phyloP scores from a whole-genome alignment of 2,113 vertebrate genomes.

The Trachemys scripta region DNA sequence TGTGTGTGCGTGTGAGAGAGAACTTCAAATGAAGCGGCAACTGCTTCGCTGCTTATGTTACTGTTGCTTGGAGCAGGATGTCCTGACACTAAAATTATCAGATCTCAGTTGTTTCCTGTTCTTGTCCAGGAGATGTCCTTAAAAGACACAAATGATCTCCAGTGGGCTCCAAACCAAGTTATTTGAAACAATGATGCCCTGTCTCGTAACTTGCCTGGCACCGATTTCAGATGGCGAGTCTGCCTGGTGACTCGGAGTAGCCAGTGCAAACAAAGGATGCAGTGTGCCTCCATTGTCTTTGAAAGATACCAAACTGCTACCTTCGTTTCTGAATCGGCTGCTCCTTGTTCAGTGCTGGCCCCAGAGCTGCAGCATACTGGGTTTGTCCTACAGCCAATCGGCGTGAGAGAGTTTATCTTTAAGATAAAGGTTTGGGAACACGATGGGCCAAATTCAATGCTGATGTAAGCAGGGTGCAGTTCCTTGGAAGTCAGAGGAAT shows the following conservation, averaged over 20 bases:
- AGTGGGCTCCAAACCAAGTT: not conserved
- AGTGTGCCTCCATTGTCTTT: not conserved
- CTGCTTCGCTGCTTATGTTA: fast-evolving
- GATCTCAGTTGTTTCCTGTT: not conserved
- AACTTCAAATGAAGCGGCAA: fast-evolving
- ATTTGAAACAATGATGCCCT: not conserved
- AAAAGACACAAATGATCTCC: fast-evolving
- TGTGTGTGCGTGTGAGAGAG: not conserved
- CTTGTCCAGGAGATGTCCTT: not conserved
- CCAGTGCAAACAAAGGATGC: not conserved
- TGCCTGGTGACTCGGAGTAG: not conserved
- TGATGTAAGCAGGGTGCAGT: not conserved
- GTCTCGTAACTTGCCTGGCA: not conserved
- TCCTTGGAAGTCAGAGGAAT: not conserved
- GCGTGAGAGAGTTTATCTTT: not conserved
- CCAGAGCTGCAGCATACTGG: not conserved
- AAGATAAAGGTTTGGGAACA: not conserved
- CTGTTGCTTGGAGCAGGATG: not conserved
- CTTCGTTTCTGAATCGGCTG: fast-evolving
- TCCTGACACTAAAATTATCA: fast-evolving
- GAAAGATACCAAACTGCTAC: fast-evolving
- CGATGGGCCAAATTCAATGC: not conserved
- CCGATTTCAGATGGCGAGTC: no score
- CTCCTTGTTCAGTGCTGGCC: not conserved
- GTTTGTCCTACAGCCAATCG: not conserved